Evolutionary conservation across 2,888 invertebrate species (phyloP).

Genomic region (Pyrgus malvae): DNA sequence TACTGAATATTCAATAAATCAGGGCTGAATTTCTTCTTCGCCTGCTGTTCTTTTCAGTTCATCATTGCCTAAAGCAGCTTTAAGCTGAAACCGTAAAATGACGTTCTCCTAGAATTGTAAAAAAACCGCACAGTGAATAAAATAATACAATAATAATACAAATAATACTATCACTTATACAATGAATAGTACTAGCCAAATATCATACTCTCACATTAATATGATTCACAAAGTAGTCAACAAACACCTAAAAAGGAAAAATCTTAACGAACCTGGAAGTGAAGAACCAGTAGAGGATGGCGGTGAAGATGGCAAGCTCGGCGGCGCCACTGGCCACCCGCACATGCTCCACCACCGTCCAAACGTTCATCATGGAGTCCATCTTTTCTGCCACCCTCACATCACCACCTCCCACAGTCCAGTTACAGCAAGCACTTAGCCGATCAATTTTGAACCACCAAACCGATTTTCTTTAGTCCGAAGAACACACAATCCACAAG

Average conservation of each 20-base stretch:
- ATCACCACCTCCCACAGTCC: conserved; percentile 64
- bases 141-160: too few species aligned
- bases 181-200: neutral
- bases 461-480: neutral
- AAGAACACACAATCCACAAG: conserved; percentile 8
- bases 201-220: neutral
- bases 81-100: too few species aligned
- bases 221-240: neutral
- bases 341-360: conserved; percentile 75
- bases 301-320: conserved; percentile 83
- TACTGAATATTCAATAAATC: too few species aligned
- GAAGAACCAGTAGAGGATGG: conserved; percentile 84
- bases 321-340: conserved; percentile 82
- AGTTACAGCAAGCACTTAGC: conserved; percentile 52
- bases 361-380: conserved; percentile 74
- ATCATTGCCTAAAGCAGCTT: too few species aligned
- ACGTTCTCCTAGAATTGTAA: too few species aligned
- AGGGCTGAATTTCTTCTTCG: too few species aligned
- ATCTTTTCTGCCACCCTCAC: conserved; percentile 58
- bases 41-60: too few species aligned
- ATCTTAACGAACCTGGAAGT: conserved; percentile 76
- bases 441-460: conserved; percentile 49
- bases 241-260: neutral
- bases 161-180: too few species aligned
- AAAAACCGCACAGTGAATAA: too few species aligned